These are phyloP conservation scores for Laothoe populi DNA, from an alignment of 2,888 invertebrate genomes.

Conservation along the genomic window DNA sequence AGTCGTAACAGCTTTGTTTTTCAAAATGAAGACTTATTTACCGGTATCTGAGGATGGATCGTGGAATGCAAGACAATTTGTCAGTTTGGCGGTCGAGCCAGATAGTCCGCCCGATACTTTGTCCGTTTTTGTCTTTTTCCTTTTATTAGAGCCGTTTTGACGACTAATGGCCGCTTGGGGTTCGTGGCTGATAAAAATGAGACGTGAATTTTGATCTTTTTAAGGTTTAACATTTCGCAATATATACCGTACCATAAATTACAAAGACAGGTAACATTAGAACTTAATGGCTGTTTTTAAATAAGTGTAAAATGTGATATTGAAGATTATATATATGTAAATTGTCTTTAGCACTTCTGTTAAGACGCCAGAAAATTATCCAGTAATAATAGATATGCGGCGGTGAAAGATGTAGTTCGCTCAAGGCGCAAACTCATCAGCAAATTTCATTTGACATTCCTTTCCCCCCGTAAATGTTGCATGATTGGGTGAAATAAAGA, in stretches of 20 bases:
- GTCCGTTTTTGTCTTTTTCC: constrained; percentile 38
- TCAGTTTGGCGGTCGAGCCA: constrained; percentile 46
- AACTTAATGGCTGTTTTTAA: constrained; percentile 36
- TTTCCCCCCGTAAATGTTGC: constrained; percentile 12
- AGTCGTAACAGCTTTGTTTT: neutral
- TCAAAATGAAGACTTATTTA: constrained; percentile 28
- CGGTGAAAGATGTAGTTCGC: constrained; percentile 47
- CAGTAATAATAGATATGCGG: neutral
- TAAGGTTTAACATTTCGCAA: constrained; percentile 29
- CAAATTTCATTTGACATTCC: constrained; percentile 40
- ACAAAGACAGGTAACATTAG: constrained; percentile 31
- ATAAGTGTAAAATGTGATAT: constrained; percentile 31
- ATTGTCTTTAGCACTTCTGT: neutral
- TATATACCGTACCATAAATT: constrained; percentile 31
- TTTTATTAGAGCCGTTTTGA: constrained; percentile 48
- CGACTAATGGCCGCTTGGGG: constrained; percentile 45
- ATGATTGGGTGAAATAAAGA: constrained; percentile 13
- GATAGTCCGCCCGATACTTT: constrained; percentile 45
- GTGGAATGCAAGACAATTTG: constrained; percentile 55
- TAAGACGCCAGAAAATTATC: neutral
- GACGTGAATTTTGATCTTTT: constrained; percentile 27
- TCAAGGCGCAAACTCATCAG: constrained; percentile 45
- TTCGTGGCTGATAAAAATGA: constrained; percentile 40
- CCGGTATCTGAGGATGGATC: constrained; percentile 29
- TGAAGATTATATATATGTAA: neutral